phyloP scores from a whole-genome alignment of 2,797 vertebrate species.

The Brachymystax lenok region DNA sequence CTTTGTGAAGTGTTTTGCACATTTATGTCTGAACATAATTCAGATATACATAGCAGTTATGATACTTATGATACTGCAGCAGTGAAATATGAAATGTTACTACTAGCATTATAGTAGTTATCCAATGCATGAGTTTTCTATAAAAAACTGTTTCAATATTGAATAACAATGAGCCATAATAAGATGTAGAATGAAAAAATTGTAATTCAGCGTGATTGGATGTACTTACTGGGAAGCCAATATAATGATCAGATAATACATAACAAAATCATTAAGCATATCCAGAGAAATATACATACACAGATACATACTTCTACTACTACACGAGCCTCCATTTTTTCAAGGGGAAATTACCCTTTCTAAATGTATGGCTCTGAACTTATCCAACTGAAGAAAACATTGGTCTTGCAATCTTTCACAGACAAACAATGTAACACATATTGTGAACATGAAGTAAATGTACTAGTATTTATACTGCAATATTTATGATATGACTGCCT shows the following conservation, averaged over 20 bases:
- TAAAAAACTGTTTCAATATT: not conserved
- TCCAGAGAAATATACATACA: not conserved
- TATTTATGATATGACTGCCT: not conserved
- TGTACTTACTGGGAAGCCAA: not conserved
- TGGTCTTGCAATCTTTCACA: not conserved
- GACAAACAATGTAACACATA: slow-evolving; percentile 1
- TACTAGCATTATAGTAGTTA: not conserved
- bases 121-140: not conserved
- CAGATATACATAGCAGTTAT: not conserved
- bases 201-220: not conserved
- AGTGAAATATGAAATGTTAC: not conserved
- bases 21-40: not conserved
- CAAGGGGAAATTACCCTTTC: not conserved
- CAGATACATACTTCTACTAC: no score
- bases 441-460: not conserved
- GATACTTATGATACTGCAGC: not conserved
- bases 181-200: not conserved
- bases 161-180: not conserved
- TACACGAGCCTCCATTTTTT: not conserved
- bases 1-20: not conserved
- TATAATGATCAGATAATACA: not conserved
- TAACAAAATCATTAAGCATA: not conserved
- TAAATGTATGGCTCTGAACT: not conserved
- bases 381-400: not conserved
- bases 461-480: not conserved